Evolutionary conservation across 2,113 vertebrate genomes (phyloP).

Genomic region (Melospiza georgiana): DNA sequence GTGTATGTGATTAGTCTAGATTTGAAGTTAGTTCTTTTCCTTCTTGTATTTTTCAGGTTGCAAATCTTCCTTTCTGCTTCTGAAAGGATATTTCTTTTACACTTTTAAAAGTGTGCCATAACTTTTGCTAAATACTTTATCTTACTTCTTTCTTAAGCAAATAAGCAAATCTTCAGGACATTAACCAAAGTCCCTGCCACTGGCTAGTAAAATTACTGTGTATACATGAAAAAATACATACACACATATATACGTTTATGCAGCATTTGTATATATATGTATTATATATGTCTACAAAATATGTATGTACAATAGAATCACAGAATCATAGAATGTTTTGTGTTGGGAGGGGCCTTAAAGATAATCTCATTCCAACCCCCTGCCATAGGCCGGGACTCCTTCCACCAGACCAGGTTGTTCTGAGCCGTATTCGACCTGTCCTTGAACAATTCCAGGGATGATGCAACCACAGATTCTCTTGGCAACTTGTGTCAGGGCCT

Average conservation of each 20-base stretch:
- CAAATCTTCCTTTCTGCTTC: background rate
- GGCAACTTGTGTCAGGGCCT: background rate
- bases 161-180: background rate
- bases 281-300: background rate
- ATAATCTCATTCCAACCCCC: accelerated
- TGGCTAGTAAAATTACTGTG: background rate
- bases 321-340: background rate
- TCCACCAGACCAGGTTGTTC: background rate
- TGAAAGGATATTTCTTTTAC: background rate
- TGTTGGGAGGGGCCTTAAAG: background rate
- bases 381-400: background rate
- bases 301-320: background rate
- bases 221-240: too few species aligned
- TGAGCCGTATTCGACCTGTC: too few species aligned
- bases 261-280: background rate
- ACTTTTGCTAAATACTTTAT: background rate
- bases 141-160: background rate
- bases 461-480: accelerated
- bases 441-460: background rate
- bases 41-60: background rate
- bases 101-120: background rate
- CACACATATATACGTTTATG: background rate
- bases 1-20: background rate
- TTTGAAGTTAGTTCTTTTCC: slow-evolving; percentile 28
- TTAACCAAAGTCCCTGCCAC: background rate